Evolutionary conservation across 2,888 invertebrate species (phyloP), one percentile per base, ranked within the genome.

Genomic region (Agonum fuliginosum): DNA sequence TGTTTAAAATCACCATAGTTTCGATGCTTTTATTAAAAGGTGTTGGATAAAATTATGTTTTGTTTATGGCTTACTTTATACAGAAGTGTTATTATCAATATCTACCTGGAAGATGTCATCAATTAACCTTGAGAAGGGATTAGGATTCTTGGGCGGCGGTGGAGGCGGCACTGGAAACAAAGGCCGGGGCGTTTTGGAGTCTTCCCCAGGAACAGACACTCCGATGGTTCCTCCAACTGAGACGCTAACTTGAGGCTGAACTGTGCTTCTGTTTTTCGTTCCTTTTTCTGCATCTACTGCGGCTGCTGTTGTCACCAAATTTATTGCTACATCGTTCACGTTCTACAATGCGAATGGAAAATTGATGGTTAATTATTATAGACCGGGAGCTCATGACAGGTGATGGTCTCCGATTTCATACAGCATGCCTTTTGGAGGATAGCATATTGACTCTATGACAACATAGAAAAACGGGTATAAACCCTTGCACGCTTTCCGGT

Each of bases 61-160:
- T 54, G 54, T 14, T 24, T 58, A 58, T 10, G 24, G 14, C n/a
- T n/a, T n/a, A n/a, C n/a, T n/a, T n/a, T n/a, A 58, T 3, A n/a
- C n/a, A 27, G 30, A 58, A 58, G 22, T 1, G 6, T 34, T 8
- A 46, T 62, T 17, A 14, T 12, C 14, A 4, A 30, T 5, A 14
- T 30, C 19, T 81, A 86, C 86, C 80, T 86, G 85, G 70, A 86
- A 86, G 70, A 86, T 85, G 65, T 86, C 86, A 78, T 86, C 86
- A 43, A 86, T 86, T 46, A 86, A 82, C 74, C 85, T 82, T 8
- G 86, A 84, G 75, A 86, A 85, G 81, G 83, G 83, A 0, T 83
- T 83, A 76, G 82, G 84, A 1, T 83, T 85, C 78, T 84, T 84
- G 71, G 84, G 84, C 12, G 82, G 82, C 8, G 83, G 79, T 17